Percentiles rank a stretch among this genome's conserved stretches.
These are phyloP conservation scores for Apamea epomidion DNA, from an alignment of 2,888 invertebrate species.

Conservation along the genomic window DNA sequence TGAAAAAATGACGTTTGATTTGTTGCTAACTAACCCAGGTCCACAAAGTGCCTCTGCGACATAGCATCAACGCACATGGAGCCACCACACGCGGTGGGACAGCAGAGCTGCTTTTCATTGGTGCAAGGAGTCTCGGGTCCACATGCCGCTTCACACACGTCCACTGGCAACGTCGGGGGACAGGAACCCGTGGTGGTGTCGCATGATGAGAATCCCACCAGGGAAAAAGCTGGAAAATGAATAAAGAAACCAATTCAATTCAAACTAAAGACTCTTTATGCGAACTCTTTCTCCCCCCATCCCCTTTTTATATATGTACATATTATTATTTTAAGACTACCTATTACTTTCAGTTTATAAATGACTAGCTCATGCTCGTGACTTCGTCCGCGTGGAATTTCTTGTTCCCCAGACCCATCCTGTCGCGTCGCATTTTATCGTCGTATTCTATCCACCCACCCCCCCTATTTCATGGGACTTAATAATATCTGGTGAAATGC, in stretches of 20 bases:
- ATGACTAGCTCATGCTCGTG: neutral
- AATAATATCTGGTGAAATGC: too few species aligned
- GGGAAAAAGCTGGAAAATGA: slow-evolving; percentile 58
- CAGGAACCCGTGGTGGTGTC: slow-evolving; percentile 83
- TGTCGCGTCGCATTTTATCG: too few species aligned
- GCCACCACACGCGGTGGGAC: slow-evolving; percentile 87
- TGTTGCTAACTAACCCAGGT: slow-evolving; percentile 71
- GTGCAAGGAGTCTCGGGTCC: slow-evolving; percentile 79
- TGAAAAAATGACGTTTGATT: too few species aligned
- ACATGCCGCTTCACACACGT: slow-evolving; percentile 86
- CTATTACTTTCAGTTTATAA: neutral
- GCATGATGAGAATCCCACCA: slow-evolving; percentile 56
- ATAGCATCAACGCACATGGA: slow-evolving; percentile 87
- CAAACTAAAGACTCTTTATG: neutral
- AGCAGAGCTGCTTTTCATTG: slow-evolving; percentile 81
- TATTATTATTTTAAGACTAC: neutral
- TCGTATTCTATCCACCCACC: too few species aligned
- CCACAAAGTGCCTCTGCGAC: slow-evolving; percentile 80
- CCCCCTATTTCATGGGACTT: too few species aligned
- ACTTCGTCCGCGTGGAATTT: too few species aligned
- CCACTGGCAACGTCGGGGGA: slow-evolving; percentile 88
- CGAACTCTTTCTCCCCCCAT: too few species aligned
- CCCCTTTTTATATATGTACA: too few species aligned
- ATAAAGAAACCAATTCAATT: neutral
- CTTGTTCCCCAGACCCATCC: too few species aligned